These are phyloP conservation scores for Epinephelus fuscoguttatus DNA, from an alignment of 2,113 vertebrate species.

Conservation along the genomic window DNA sequence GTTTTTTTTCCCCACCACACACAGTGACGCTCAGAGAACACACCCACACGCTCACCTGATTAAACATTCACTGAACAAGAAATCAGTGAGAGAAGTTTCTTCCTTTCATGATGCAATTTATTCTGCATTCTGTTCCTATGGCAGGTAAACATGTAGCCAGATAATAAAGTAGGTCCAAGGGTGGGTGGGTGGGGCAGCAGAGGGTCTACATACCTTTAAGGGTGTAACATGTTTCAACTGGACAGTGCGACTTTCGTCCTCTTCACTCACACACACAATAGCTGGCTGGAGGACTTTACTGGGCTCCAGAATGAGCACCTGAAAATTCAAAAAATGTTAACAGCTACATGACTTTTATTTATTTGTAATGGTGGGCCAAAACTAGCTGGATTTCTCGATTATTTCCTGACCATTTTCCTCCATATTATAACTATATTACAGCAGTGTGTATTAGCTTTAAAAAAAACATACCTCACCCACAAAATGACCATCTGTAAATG, in stretches of 20 bases:
- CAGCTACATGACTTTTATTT: neutral
- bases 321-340: neutral
- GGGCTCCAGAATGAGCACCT: conserved; percentile 92
- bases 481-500: too few species aligned
- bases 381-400: too few species aligned
- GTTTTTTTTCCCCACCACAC: neutral
- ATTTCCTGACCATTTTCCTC: neutral
- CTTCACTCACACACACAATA: conserved; percentile 80
- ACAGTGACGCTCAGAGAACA: neutral
- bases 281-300: conserved; percentile 88
- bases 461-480: too few species aligned
- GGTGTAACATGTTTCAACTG: conserved; percentile 84
- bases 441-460: neutral
- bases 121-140: neutral
- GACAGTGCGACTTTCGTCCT: conserved; percentile 80
- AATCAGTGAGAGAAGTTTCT: neutral
- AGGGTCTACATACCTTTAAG: conserved; percentile 81
- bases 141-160: neutral
- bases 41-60: neutral
- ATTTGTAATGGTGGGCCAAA: neutral
- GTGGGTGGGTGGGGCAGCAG: neutral
- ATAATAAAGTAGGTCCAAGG: neutral
- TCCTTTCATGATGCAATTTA: neutral
- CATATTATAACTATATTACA: neutral
- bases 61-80: conserved; percentile 17